phyloP scores from a whole-genome alignment of 2,888 invertebrate species.

The Parnassius glacialis region DNA sequence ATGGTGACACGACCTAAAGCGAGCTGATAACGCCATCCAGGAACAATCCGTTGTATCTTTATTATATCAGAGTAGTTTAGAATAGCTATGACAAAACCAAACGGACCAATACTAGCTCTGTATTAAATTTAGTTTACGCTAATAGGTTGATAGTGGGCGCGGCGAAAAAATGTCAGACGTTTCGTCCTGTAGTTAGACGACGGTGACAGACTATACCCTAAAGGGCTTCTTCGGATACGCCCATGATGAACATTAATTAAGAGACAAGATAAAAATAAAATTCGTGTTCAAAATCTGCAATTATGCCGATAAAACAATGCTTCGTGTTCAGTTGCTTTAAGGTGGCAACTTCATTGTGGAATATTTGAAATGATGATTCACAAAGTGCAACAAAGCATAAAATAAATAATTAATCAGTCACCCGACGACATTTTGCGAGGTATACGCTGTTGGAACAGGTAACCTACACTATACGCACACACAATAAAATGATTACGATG shows the following conservation, averaged over 20 bases:
- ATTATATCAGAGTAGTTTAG: constrained; percentile 49
- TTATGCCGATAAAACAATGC: constrained; percentile 18
- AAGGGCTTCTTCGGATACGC: constrained; percentile 32
- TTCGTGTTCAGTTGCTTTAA: constrained; percentile 14
- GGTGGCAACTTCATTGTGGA: constrained; percentile 33
- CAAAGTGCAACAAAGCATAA: constrained; percentile 61
- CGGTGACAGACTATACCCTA: constrained; percentile 39
- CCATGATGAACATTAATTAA: constrained; percentile 37
- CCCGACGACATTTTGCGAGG: constrained; percentile 66
- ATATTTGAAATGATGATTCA: constrained; percentile 59
- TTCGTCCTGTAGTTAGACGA: constrained; percentile 40
- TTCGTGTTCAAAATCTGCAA: constrained; percentile 20
- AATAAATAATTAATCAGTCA: constrained; percentile 63
- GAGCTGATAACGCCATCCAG: constrained; percentile 65
- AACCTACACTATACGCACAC: constrained; percentile 42
- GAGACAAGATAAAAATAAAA: constrained; percentile 28
- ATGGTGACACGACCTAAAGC: constrained; percentile 62
- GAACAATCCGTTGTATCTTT: constrained; percentile 53
- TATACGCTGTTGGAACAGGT: constrained; percentile 46
- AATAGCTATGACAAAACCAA: constrained; percentile 32
- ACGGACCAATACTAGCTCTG: constrained; percentile 24
- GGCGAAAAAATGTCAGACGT: constrained; percentile 42
- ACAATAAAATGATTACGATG: constrained; percentile 30
- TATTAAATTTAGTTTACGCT: background rate
- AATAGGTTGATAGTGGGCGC: constrained; percentile 40